Conservation (phyloP, 1,140 invertebrate genomes). For the Lepeophtheirus salmonis region DNA sequence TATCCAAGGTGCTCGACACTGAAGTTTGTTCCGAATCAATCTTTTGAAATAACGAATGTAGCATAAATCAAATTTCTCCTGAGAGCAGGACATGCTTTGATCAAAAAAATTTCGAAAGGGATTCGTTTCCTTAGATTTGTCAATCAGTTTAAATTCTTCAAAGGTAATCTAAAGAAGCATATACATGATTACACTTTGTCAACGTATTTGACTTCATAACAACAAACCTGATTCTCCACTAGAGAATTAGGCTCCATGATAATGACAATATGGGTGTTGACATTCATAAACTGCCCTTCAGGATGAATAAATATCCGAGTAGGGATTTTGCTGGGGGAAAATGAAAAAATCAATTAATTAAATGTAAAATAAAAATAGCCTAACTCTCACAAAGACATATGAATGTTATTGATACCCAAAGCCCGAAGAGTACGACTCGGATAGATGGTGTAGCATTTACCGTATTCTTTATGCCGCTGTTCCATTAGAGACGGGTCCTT, state of each 20-base stretch:
- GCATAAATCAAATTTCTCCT: not conserved
- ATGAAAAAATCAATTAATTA: not conserved
- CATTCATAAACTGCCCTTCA: not conserved
- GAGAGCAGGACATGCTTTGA: not conserved
- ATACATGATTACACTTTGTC: too few species aligned
- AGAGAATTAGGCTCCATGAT: not conserved
- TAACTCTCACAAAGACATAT: not conserved
- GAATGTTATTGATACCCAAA: not conserved
- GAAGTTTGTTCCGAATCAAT: too few species aligned
- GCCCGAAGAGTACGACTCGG: not conserved
- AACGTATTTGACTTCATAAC: too few species aligned
- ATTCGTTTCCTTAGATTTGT: not conserved
- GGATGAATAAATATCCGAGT: not conserved
- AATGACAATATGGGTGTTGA: not conserved
- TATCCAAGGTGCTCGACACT: not conserved
- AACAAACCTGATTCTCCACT: not conserved
- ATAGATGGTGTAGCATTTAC: not conserved
- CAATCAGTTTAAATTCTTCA: not conserved
- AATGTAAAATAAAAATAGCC: not conserved
- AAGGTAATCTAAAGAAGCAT: too few species aligned
- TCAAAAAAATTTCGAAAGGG: not conserved
- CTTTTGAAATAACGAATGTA: not conserved
- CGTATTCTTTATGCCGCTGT: not conserved
- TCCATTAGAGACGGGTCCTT: not conserved
- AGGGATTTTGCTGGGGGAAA: not conserved